Base-by-base conservation (phyloP, 2,797 vertebrate species). In the Poeciliopsis turneri region DNA sequence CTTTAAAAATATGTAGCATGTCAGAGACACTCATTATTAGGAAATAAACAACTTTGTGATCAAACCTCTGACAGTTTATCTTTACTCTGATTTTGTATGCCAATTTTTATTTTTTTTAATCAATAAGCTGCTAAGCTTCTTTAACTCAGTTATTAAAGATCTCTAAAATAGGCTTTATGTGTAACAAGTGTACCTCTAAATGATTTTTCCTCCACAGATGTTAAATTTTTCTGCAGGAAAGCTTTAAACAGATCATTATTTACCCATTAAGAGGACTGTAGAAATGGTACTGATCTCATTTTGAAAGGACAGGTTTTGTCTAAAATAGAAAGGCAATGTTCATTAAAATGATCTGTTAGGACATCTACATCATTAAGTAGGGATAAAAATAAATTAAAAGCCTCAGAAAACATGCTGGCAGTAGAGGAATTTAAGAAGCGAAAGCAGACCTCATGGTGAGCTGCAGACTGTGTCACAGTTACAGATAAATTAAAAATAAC, bases 321-420 rank as follows among this genome's bases (percentile, higher is more conserved):
- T 46, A 28, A 47, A 72, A 72, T 30, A 46, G 2, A 46, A 16
- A 41, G n/a, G 5, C 69, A 30, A 30, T 47, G 41, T 47, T 47
- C 69, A 72, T 30, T 72, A 30, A 72, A 47, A 72, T 20, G n/a
- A 72, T 71, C 69, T 45, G 25, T 45, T 28, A n/a, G 23, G 39
- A 71, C 3, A 72, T 47, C 69, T 30, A 72, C 13, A 46, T 47
- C 7, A 28, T 30, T 72, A 46, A 18, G 28, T 15, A 16, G 30
- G 36, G 64, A 68, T 68, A 68, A 23, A 68, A 68, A 68, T 68
- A 74, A 43, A 49, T 18, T 51, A 76, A 51, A 68, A 51, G 3
- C 43, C 23, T n/a, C 30, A 36, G 18, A 64, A 64, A 49, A 39
- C 28, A n/a, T 3, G 23, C 59, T 15, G 11, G 33, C 30, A 66